Evolutionary conservation across 2,113 vertebrate genomes (phyloP), one percentile per base, ranked within the genome.

Genomic region (Perca fluviatilis): DNA sequence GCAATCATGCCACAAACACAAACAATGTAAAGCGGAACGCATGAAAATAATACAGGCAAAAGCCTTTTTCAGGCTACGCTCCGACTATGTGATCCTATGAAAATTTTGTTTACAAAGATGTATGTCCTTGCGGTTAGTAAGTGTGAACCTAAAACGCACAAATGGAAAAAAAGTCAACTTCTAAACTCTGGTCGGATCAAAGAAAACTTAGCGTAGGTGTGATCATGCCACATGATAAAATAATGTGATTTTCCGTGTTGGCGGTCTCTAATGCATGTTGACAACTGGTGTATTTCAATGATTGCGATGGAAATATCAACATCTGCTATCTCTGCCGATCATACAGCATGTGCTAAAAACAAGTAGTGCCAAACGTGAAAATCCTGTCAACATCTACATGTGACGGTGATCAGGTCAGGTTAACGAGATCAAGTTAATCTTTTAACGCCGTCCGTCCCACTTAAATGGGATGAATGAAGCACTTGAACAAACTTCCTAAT

Each of bases 381-480:
- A 40, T 40, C 50, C 14, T 43, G 21, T n/a, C 21, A 47, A 19
- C 14, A 21, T 70, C 23, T 43, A 0, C 69, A 58, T 33, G 58
- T 47, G 58, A 61, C 43, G 16, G 23, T 54, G 64, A 71, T 67
- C 13, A 63, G 57, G 7, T 77, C 47, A 62, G 27, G 57, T 79
- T 84, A 69, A 87, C 40, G 21, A 79, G 74, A 76, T 51, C 60
- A 49, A 43, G n/a, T 21, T 75, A 33, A 85, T 65, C 30, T 54
- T 36, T 51, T 19, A 56, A 82, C 58, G 27, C 21, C 51, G 33
- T 79, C 74, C 56, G 36, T 27, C 23, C 40, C 15, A 30, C 50
- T 33, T 13, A 46, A 49, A 50, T 7, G 53, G 30, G 70, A 70
- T 27, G 15, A 23, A 12, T 6, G 15, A 33, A n/a, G 23, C 43